These are phyloP conservation scores for Tipula confusa DNA, from an alignment of 2,888 invertebrate species.

Conservation along the genomic window DNA sequence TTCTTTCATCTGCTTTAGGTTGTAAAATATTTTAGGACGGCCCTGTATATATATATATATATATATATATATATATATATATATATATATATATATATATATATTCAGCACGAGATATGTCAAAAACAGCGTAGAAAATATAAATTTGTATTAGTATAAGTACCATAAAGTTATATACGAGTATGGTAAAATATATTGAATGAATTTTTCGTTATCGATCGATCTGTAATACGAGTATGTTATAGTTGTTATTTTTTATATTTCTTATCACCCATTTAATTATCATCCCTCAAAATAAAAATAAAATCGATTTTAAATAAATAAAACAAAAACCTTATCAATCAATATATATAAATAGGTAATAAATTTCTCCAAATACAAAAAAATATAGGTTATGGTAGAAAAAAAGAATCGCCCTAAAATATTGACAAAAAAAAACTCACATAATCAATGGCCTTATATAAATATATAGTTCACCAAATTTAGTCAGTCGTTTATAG, in stretches of 20 bases:
- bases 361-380: background rate
- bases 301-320: background rate
- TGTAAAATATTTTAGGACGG: too few relatives aligned
- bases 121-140: background rate
- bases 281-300: background rate
- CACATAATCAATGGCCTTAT: too few relatives aligned
- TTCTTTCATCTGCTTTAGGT: too few relatives aligned
- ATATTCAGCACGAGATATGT: background rate
- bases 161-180: background rate
- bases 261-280: conserved; percentile 3
- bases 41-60: background rate
- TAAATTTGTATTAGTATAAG: background rate
- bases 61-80: background rate
- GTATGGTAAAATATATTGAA: background rate
- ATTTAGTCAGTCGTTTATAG: too few relatives aligned
- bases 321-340: conserved; percentile 1
- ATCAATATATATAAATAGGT: too few relatives aligned
- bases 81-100: background rate
- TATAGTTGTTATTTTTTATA: background rate
- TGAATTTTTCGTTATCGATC: conserved; percentile 8
- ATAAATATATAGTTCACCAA: too few relatives aligned
- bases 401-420: background rate
- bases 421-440: background rate
- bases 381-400: background rate
- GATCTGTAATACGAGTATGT: background rate